phyloP scores from a whole-genome alignment of 2,888 invertebrate genomes.

The Latheticus oryzae region DNA sequence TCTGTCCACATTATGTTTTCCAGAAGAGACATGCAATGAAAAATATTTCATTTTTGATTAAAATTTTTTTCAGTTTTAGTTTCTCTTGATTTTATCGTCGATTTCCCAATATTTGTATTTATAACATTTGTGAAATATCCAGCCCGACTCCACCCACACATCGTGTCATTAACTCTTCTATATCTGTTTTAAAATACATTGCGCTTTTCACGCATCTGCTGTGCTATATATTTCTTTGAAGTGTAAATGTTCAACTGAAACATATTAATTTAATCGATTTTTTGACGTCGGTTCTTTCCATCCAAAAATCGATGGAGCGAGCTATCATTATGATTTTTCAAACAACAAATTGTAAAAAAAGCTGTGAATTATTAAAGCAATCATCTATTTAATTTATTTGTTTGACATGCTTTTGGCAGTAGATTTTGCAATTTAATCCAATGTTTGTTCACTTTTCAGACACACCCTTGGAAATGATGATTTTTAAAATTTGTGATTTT shows the following conservation, averaged over 20 bases:
- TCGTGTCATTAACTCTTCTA: conserved; percentile 35
- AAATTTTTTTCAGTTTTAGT: too few relatives aligned
- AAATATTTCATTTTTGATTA: too few relatives aligned
- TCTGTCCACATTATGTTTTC: conserved; percentile 10
- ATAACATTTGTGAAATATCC: conserved; percentile 25
- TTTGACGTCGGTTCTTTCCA: conserved; percentile 13
- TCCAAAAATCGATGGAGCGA: too few relatives aligned
- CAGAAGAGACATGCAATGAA: too few relatives aligned
- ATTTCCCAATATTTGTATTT: conserved; percentile 23
- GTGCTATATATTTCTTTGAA: conserved; percentile 27
- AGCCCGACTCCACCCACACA: conserved; percentile 26
- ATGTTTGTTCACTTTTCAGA: background rate
- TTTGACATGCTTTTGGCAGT: conserved; percentile 11
- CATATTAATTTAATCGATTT: conserved; percentile 12
- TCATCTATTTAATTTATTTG: conserved; percentile 24
- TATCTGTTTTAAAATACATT: conserved; percentile 16
- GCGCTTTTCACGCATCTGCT: conserved; percentile 21
- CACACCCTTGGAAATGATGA: conserved; percentile 7
- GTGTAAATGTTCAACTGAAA: conserved; percentile 14
- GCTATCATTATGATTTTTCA: too few relatives aligned
- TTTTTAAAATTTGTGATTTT: conserved; percentile 9
- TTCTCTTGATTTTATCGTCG: too few relatives aligned
- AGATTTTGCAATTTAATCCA: conserved; percentile 5
- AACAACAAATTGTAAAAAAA: too few relatives aligned
- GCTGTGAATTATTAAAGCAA: conserved; percentile 7